Evolutionary conservation across 2,797 vertebrate genomes (phyloP), one percentile per base, ranked within the genome.

Genomic region (Picus viridis): DNA sequence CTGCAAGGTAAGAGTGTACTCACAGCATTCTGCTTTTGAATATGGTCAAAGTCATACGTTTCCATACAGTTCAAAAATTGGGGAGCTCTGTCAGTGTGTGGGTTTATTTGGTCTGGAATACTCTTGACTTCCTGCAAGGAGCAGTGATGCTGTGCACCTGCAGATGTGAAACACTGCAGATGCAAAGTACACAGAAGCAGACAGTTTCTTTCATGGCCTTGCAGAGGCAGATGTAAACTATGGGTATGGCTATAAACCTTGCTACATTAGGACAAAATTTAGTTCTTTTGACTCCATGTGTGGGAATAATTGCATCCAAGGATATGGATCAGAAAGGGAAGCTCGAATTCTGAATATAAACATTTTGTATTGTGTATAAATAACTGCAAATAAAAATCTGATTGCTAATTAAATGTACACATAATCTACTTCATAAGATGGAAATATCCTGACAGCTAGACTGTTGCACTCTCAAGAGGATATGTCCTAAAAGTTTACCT

Each of bases 111-210:
- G n/a, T 86, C 86, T 79, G 59, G 43, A 74, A 12, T 30, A 0
- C 6, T 3, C 17, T 71, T 65, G 56, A 89, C 22, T 51, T 80
- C 30, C 51, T 89, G 80, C 59, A 67, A 90, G 39, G 67, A 86
- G 62, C 51, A 88, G 83, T 88, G 75, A 16, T 45, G 57, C 77
- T 84, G 43, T 45, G 41, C 94, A 96, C 92, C 95, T 95, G 94
- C 93, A 92, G 86, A 83, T 96, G 72, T 95, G 94, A 95, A 95
- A 96, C 94, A 51, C 95, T 95, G 94, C 93, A 87, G 69, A 93
- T 94, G 90, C 92, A 94, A 94, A 95, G 54, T 49, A 71, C 27
- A 5, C n/a, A 2, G 75, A 80, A 95, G 64, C 81, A 93, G 88
- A 67, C 94, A 78, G 75, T 80, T 95, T 91, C 73, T 81, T 63